These are phyloP conservation scores for Tortricodes alternella DNA, from an alignment of 2,888 invertebrate genomes.

Conservation along the genomic window DNA sequence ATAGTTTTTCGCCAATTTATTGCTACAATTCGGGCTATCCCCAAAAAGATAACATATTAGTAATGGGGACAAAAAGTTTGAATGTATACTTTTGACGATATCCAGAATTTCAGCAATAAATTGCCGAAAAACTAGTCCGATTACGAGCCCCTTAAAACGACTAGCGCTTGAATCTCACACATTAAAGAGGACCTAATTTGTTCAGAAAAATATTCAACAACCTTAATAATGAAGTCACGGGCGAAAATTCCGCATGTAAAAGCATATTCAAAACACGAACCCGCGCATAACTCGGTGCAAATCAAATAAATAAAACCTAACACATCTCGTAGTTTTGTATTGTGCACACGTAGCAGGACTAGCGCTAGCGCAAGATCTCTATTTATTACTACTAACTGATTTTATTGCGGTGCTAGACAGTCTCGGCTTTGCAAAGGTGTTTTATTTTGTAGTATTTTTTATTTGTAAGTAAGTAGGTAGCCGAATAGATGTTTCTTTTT, in stretches of 20 bases:
- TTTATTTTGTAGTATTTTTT: not conserved
- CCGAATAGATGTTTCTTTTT: too few relatives aligned
- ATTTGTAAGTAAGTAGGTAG: too few relatives aligned
- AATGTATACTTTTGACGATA: too few relatives aligned
- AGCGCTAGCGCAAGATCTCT: slow-evolving; percentile 12
- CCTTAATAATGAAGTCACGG: too few relatives aligned
- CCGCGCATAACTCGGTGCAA: slow-evolving; percentile 16
- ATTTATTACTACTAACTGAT: slow-evolving; percentile 28
- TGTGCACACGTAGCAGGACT: slow-evolving; percentile 22
- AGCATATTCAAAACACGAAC: slow-evolving; percentile 24
- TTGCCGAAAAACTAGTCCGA: too few relatives aligned
- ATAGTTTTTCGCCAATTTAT: too few relatives aligned
- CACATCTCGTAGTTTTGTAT: slow-evolving; percentile 7
- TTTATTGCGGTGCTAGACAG: slow-evolving; percentile 16
- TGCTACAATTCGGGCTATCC: too few relatives aligned
- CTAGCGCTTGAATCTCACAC: too few relatives aligned
- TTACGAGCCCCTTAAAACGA: too few relatives aligned
- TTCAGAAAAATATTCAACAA: slow-evolving; percentile 1
- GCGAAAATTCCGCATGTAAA: slow-evolving; percentile 6
- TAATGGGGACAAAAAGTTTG: too few relatives aligned
- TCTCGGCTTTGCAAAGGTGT: slow-evolving; percentile 1
- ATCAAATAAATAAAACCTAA: slow-evolving; percentile 25
- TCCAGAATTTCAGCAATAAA: too few relatives aligned
- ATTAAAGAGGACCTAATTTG: not conserved
- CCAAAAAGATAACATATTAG: too few relatives aligned